phyloP scores from a whole-genome alignment of 2,888 invertebrate genomes.

The Iselma pallidipennis region DNA sequence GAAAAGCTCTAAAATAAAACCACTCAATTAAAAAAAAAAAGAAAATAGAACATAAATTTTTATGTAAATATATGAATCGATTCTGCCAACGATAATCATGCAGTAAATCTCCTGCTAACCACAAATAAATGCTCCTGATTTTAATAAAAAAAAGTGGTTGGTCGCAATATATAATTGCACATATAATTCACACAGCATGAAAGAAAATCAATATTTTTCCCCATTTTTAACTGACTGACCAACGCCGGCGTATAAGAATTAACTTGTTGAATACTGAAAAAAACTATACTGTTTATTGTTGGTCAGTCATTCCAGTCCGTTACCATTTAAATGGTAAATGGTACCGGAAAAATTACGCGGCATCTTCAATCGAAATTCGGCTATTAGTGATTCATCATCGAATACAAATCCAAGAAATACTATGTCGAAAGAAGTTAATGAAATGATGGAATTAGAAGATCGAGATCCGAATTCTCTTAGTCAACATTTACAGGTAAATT shows the following conservation, averaged over 20 bases:
- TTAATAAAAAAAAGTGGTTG: too few relatives aligned
- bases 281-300: constrained; percentile 8
- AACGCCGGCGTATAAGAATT: constrained; percentile 28
- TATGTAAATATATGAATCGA: not conserved
- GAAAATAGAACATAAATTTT: too few relatives aligned
- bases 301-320: constrained; percentile 13
- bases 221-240: constrained; percentile 10
- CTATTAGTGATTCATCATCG: not conserved
- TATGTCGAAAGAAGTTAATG: constrained; percentile 55
- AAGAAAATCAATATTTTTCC: constrained; percentile 23
- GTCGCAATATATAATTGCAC: too few relatives aligned
- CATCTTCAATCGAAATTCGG: not conserved
- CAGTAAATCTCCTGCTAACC: not conserved
- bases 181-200: not conserved
- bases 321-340: not conserved
- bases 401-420: constrained; percentile 18
- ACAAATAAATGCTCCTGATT: too few relatives aligned
- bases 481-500: constrained; percentile 68
- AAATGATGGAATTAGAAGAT: constrained; percentile 63
- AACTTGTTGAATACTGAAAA: constrained; percentile 22
- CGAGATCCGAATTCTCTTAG: constrained; percentile 73
- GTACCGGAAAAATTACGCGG: not conserved
- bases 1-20: too few relatives aligned
- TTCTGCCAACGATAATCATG: not conserved
- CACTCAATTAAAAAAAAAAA: too few relatives aligned